phyloP scores from a whole-genome alignment of 1,140 invertebrate genomes.

The roundworm (Caenorhabditis elegans) region WBcel235 BX284605.5:4858001-4858500 shows the following conservation, averaged over 20 bases:
- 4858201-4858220: constrained; percentile 10
- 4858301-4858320: constrained; percentile 59
- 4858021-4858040: too few species aligned
- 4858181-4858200: constrained; percentile 21
- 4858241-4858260: constrained; percentile 25
- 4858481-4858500: constrained; percentile 62
- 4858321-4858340: neutral
- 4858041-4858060: too few species aligned
- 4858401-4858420: constrained; percentile 67
- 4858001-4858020: too few species aligned
- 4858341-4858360: neutral
- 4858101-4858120: too few species aligned
- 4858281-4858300: constrained; percentile 64
- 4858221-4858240: constrained; percentile 38
- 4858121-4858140: constrained; percentile 35
- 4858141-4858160: constrained; percentile 47
- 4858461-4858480: constrained; percentile 67
- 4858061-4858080: too few species aligned
- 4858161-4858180: constrained; percentile 44
- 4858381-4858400: constrained; percentile 66
- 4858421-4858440: constrained; percentile 65
- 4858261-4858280: constrained; percentile 53
- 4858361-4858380: constrained; percentile 65
- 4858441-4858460: constrained; percentile 65
- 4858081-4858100: too few species aligned